phyloP scores from a whole-genome alignment of 2,888 invertebrate species.

The Cylloceria caligata region DNA sequence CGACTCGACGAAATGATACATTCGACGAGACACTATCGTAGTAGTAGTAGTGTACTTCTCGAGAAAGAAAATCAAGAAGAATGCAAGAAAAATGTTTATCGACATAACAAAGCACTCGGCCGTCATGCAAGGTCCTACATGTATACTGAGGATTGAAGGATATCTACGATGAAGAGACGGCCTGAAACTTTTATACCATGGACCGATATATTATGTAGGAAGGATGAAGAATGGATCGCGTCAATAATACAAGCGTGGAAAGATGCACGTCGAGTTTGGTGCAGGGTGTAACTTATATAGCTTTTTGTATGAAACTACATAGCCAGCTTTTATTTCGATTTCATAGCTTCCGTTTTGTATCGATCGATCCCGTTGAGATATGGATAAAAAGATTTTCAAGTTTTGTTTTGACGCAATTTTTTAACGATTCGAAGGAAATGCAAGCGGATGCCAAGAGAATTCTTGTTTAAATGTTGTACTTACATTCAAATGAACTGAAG shows the following conservation, averaged over 20 bases:
- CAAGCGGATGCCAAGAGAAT: no score
- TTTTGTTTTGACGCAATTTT: no score
- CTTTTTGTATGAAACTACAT: constrained; percentile 1
- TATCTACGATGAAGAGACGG: not conserved
- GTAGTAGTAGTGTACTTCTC: not conserved
- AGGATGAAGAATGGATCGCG: constrained; percentile 30
- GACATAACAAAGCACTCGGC: constrained; percentile 40
- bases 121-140: not conserved
- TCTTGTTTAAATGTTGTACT: no score
- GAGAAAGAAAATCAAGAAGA: constrained; percentile 33
- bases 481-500: no score
- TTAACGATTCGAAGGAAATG: no score
- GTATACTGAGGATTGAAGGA: constrained; percentile 3
- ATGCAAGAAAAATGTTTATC: constrained; percentile 58
- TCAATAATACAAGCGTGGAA: constrained; percentile 45
- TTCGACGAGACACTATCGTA: constrained; percentile 18
- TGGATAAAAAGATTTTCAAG: no score
- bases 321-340: constrained; percentile 1
- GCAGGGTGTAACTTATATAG: not conserved
- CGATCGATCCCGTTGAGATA: not conserved
- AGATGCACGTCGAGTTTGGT: constrained; percentile 17
- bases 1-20: constrained; percentile 52
- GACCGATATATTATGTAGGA: constrained; percentile 24
- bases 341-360: not conserved
- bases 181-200: constrained; percentile 28